Evolutionary conservation across 2,888 invertebrate genomes (phyloP), one percentile per base, ranked within the genome.

Genomic region (Parelbella ahira): DNA sequence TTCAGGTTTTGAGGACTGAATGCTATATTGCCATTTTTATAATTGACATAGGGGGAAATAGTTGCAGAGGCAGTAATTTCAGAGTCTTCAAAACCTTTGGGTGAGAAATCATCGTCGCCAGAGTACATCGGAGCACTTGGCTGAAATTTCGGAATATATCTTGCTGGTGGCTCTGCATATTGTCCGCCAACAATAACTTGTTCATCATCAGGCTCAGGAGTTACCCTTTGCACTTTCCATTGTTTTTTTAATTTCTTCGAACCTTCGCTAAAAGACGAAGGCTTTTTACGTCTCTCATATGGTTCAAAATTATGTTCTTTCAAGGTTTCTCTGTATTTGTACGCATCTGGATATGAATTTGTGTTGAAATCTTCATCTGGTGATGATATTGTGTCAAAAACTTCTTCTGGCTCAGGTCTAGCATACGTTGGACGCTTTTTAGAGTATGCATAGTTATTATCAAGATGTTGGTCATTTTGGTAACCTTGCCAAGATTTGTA

Each of bases 1-100:
- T 87, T 86, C n/a, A 84, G 52, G 44, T 87, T 87, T 56, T 88
- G 87, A 5, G 86, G 84, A 50, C 81, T 86, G 30, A 84, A 87
- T 1, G 86, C 86, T 65, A 86, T 63, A 44, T 88, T 87, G 39
- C 86, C 76, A 47, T 86, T 64, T 53, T 81, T 84, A 52, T 86
- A 84, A 47, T 86, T 86, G 1, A 77, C 73, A 36, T 86, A 86
- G 1, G 81, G 71, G 0, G 86, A 86, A 4, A 67, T 67, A 1
- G 69, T 60, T 0, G 69, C 71, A 15, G 79, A 70, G 9, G 58
- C 47, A 2, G 63, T 53, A 3, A 54, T 43, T 3, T 74, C 68
- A 0, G 64, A 45, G 15, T 78, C 68, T n/a, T 54, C 39, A 13
- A 55, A 64, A 1, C 56, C 56, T 6, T 56, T 53, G 1, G 54